Base-by-base conservation (phyloP, 1,140 invertebrate species). In the Trypoxylus dichotomus region DNA sequence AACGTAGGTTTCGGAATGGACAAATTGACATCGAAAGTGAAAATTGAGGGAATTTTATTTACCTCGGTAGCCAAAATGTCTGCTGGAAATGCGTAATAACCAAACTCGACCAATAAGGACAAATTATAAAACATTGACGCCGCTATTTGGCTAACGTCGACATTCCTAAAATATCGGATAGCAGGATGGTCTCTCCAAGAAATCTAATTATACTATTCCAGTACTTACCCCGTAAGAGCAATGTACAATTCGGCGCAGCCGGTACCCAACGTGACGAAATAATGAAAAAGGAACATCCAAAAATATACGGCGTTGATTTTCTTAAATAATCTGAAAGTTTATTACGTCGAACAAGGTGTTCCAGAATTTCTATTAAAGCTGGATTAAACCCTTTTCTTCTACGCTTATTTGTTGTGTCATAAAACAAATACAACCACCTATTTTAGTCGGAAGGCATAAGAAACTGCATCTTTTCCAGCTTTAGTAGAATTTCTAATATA, bases 1-100 rank as follows among this genome's bases (percentile, higher is more conserved):
- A 32, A n/a, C n/a, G n/a, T n/a, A n/a, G n/a, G n/a, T n/a, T n/a
- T n/a, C n/a, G n/a, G n/a, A n/a, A n/a, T n/a, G n/a, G n/a, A n/a
- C n/a, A n/a, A n/a, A n/a, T n/a, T n/a, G n/a, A n/a, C n/a, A n/a
- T n/a, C n/a, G n/a, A n/a, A n/a, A n/a, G n/a, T n/a, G n/a, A n/a
- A n/a, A n/a, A n/a, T n/a, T n/a, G n/a, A n/a, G n/a, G n/a, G n/a
- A n/a, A n/a, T n/a, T n/a, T n/a, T n/a, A n/a, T n/a, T n/a, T n/a
- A 68, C 60, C 11, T 68, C 60, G 13, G 60, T 10, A 68, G 25
- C 60, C 3, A 68, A 21, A 27, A 29, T 11, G 24, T 68, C 60
- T 27, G 60, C 60, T 68, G 60, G 60, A 68, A 68, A 68, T 7
- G 60, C 60, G 25, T 68, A 68, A 68, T 68, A 68, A 24, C n/a